Base-by-base conservation (phyloP, 2,888 invertebrate genomes). In the Erpobdella octoculata region DNA sequence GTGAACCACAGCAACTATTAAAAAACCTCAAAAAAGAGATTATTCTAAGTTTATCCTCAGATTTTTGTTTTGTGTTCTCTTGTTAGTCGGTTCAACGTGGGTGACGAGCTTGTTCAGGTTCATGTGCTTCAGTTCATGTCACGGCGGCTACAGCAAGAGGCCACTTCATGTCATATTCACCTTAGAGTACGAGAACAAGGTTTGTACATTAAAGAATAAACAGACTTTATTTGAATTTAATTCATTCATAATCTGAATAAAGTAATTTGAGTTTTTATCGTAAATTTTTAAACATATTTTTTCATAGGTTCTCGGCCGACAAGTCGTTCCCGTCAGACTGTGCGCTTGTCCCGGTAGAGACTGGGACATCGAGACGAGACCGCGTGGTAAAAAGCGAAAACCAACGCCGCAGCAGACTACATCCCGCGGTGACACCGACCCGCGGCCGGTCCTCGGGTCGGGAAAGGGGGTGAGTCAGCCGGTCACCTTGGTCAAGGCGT, bases 271-370 rank as follows among this genome's bases (percentile, higher is more conserved):
- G 18, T 41, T 12, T 41, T 41, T 12, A 41, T 41, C 18, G 41
- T 18, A 12, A 9, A 12, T 12, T 41, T 41, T 12, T 41, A 41
- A 41, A 12, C 41, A 12, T 41, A 41, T 2, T 35, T 28, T 1
- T 48, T 28, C 3, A 4, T 28, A 69, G 69, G 86, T 90, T 8
- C 79, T 87, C 33, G 91, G 90, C 0, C 85, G 90, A 0, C 86
- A 87, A 74, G 84, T 86, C n/a, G 83, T 91, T 0, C 86, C 87
- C 18, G 88, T 89, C 0, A 85, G 90, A 64, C 88, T 90, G 18
- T 91, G 91, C 79, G 88, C 90, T 0, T 91, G 91, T 78, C 90
- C 90, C 0, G 88, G 88, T 15, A 84, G 91, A 0, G 91, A 91
- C 79, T 86, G 89, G 77, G 33, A 36, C 4, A 69, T 1, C 46